These are phyloP conservation scores for Acanthurus tractus DNA, from an alignment of 2,797 vertebrate genomes.

Conservation along the genomic window DNA sequence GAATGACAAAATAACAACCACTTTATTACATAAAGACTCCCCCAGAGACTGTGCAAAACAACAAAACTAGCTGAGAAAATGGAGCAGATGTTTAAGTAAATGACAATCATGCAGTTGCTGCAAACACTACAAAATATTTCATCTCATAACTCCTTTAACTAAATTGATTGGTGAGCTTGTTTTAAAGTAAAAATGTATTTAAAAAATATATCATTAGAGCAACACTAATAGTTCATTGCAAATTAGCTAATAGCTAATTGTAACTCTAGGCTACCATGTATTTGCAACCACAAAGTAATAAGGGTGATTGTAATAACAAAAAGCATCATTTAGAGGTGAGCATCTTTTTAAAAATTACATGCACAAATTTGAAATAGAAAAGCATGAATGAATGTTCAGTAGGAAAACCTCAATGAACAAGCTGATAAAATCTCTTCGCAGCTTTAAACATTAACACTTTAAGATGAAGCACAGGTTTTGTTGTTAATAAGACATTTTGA, in stretches of 20 bases:
- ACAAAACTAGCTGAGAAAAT: not conserved
- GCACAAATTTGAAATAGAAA: not conserved
- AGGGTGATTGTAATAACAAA: not conserved
- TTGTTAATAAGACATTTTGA: not conserved
- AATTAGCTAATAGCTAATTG: no score
- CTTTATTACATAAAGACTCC: not conserved
- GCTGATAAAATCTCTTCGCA: not conserved
- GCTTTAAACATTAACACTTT: not conserved
- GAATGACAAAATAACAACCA: not conserved
- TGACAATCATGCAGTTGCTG: constrained; percentile 23
- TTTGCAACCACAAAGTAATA: not conserved
- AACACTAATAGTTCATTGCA: not conserved
- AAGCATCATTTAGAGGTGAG: not conserved
- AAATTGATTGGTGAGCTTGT: not conserved
- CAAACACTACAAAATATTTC: not conserved
- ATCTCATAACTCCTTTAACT: not conserved
- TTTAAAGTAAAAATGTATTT: not conserved
- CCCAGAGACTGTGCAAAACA: not conserved
- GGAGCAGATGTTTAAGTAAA: constrained; percentile 14
- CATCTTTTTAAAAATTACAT: not conserved
- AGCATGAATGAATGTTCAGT: not conserved
- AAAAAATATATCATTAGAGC: no score
- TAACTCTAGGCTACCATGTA: not conserved
- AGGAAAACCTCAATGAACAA: not conserved
- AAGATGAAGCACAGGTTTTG: not conserved